Conservation (phyloP, 2,113 vertebrate genomes). For the Madoqua kirkii region DNA sequence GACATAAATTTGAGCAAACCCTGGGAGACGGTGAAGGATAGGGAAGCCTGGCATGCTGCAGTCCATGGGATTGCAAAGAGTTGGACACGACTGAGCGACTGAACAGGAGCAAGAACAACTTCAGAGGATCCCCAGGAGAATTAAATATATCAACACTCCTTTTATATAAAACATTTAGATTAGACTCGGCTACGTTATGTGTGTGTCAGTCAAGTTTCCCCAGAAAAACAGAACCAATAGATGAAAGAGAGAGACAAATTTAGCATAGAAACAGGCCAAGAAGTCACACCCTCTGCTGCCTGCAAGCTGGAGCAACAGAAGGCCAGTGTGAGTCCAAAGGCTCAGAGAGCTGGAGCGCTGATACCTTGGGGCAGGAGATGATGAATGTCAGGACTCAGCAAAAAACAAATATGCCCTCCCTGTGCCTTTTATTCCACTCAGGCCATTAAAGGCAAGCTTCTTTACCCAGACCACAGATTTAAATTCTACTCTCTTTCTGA, state of each 20-base stretch:
- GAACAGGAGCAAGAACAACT: not conserved
- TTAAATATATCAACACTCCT: too few species aligned
- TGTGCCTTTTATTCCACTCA: not conserved
- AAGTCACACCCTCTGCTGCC: not conserved
- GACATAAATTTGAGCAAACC: not conserved
- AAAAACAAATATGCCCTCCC: not conserved
- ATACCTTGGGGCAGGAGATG: not conserved
- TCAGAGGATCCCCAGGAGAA: not conserved
- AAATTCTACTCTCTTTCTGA: too few species aligned
- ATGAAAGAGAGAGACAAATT: too few species aligned
- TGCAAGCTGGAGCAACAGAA: not conserved
- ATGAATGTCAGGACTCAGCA: too few species aligned
- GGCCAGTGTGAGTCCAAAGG: too few species aligned
- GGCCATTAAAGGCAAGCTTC: not conserved
- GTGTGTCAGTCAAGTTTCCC: not conserved
- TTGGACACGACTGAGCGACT: rapidly evolving
- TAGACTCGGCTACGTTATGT: not conserved
- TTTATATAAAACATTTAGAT: not conserved
- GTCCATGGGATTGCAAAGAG: not conserved
- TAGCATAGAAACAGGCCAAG: not conserved
- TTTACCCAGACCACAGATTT: not conserved
- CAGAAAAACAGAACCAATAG: not conserved
- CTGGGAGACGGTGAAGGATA: not conserved
- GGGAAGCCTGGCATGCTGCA: not conserved
- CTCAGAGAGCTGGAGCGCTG: rapidly evolving